A percentile compares a stretch with the other conserved stretches of the same genome.
Evolutionary conservation across 2,113 vertebrate genomes (phyloP).

Genomic region (Lasiurus cinereus): DNA sequence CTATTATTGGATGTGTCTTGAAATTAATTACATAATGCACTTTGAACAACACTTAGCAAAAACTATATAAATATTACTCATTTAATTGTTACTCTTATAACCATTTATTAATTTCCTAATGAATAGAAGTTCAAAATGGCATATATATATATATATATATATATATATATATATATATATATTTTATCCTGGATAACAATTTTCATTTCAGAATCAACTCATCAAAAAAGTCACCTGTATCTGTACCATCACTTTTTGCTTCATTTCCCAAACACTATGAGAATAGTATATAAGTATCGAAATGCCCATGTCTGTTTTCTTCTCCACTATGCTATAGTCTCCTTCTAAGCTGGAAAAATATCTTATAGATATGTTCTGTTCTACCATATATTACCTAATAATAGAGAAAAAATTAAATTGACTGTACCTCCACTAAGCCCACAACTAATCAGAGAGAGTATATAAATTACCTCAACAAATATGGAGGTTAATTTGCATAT

Average conservation of each 20-base stretch:
- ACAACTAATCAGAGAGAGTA: too few species aligned
- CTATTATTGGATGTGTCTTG: not conserved
- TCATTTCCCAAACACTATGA: not conserved
- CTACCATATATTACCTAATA: not conserved
- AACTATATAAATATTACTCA: not conserved
- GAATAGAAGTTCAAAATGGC: not conserved
- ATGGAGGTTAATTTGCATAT: too few species aligned
- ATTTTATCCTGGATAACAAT: not conserved
- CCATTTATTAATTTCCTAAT: not conserved
- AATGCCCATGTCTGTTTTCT: not conserved
- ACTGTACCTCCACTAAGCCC: too few species aligned
- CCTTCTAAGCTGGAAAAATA: conserved; percentile 3
- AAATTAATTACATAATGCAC: not conserved
- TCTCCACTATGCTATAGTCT: not conserved
- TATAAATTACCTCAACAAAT: too few species aligned
- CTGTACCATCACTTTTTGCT: not conserved
- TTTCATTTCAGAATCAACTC: not conserved
- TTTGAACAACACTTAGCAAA: not conserved
- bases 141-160: not conserved
- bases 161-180: not conserved
- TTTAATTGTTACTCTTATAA: not conserved
- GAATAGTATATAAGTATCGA: not conserved
- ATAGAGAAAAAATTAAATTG: too few species aligned
- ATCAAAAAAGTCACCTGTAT: not conserved
- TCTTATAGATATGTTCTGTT: not conserved